phyloP scores from a whole-genome alignment of 2,888 invertebrate genomes.

The Acanthosepion lycidas region DNA sequence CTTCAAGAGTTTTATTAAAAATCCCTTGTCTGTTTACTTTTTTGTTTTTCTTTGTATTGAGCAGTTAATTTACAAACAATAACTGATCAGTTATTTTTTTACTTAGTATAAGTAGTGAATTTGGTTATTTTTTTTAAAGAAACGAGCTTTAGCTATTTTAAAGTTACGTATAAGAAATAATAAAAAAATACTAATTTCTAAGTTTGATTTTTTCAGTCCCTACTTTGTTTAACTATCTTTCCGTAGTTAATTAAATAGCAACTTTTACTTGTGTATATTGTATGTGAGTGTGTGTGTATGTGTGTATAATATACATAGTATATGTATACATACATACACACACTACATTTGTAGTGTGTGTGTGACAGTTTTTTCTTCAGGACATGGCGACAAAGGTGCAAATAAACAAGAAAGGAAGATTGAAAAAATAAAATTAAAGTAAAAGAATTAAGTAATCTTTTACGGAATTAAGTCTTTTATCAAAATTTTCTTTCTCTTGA shows the following conservation, averaged over 20 bases:
- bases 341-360: background rate
- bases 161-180: too few relatives aligned
- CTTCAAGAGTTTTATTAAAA: too few relatives aligned
- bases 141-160: background rate
- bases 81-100: too few relatives aligned
- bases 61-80: too few relatives aligned
- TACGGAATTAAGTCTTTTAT: background rate
- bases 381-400: slow-evolving; percentile 7
- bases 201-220: background rate
- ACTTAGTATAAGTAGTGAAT: too few relatives aligned
- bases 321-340: slow-evolving; percentile 10
- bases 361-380: background rate
- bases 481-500: background rate
- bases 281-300: slow-evolving; percentile 33
- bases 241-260: background rate
- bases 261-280: background rate
- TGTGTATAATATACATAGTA: slow-evolving; percentile 33
- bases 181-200: background rate
- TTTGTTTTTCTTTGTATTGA: too few relatives aligned
- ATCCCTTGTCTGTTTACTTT: too few relatives aligned
- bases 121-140: background rate
- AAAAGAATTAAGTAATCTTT: background rate
- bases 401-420: background rate
- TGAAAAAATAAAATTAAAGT: background rate
- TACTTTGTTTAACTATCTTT: too few relatives aligned